A percentile compares a stretch with the other conserved stretches of the same genome.
phyloP scores from a whole-genome alignment of 1,140 invertebrate genomes.

The Trichonephila clavipes region DNA sequence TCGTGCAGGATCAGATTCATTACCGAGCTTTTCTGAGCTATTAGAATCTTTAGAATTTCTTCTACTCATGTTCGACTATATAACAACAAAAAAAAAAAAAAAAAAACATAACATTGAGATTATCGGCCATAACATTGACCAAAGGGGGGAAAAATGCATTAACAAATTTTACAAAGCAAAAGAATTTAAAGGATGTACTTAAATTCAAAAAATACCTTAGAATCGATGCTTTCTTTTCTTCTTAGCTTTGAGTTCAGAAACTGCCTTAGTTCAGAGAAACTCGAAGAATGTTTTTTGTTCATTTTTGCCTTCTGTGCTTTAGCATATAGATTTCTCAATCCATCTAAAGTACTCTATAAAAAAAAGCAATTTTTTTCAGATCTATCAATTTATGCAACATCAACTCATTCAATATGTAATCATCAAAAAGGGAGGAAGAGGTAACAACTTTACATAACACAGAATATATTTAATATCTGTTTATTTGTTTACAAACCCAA shows the following conservation, averaged over 20 bases:
- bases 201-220: slow-evolving; percentile 41
- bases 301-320: slow-evolving; percentile 72
- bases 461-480: no score
- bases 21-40: slow-evolving; percentile 43
- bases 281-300: slow-evolving; percentile 61
- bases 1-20: slow-evolving; percentile 20
- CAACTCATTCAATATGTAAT: no score
- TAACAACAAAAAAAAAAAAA: background rate
- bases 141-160: no score
- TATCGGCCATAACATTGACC: no score
- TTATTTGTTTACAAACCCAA: no score
- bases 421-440: no score
- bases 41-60: slow-evolving; percentile 60
- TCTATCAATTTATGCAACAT: no score
- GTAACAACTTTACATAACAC: no score
- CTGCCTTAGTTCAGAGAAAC: slow-evolving; percentile 67
- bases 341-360: slow-evolving; percentile 64
- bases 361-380: background rate
- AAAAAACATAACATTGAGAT: no score
- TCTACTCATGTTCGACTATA: slow-evolving; percentile 30
- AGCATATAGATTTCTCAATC: slow-evolving; percentile 64
- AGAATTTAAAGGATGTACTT: no score
- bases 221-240: slow-evolving; percentile 66
- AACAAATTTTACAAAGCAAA: no score
- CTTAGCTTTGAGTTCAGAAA: slow-evolving; percentile 58